Base-by-base conservation (phyloP, 2,888 invertebrate species). In the Papilio demoleus region DNA sequence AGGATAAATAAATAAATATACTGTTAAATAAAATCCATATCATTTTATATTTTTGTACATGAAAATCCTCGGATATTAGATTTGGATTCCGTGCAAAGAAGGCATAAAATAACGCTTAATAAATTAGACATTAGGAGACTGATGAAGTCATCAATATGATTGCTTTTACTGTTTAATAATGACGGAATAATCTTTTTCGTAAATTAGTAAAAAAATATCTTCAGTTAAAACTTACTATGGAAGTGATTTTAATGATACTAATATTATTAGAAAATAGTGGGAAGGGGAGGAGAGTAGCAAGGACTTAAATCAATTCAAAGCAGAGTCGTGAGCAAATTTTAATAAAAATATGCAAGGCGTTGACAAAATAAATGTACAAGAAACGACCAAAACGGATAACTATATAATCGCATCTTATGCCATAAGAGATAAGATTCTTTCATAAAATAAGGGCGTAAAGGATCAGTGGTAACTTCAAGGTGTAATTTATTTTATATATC, bases 401-500 rank as follows among this genome's bases (percentile, higher is more conserved):
- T n/a, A n/a, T n/a, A n/a, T n/a, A n/a, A n/a, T n/a, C n/a, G n/a
- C n/a, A n/a, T n/a, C n/a, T n/a, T n/a, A n/a, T n/a, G n/a, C n/a
- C n/a, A n/a, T n/a, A n/a, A n/a, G n/a, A n/a, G n/a, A n/a, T n/a
- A n/a, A n/a, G n/a, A n/a, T n/a, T n/a, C n/a, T n/a, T n/a, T n/a
- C n/a, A n/a, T n/a, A n/a, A n/a, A n/a, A n/a, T n/a, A n/a, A n/a
- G n/a, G n/a, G n/a, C n/a, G n/a, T n/a, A n/a, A n/a, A n/a, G n/a
- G n/a, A n/a, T n/a, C n/a, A n/a, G n/a, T n/a, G n/a, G n/a, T n/a
- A n/a, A n/a, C n/a, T n/a, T 31, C 31, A 31, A 2, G 14, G 14
- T 38, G 14, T 12, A 38, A 14, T 38, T 38, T 14, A 38, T 2
- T 38, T 14, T 14, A 71, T 68, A 71, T 73, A 72, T 68, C 77